Evolutionary conservation across 2,113 vertebrate species (phyloP).

Genomic region (Hippocampus abdominalis): DNA sequence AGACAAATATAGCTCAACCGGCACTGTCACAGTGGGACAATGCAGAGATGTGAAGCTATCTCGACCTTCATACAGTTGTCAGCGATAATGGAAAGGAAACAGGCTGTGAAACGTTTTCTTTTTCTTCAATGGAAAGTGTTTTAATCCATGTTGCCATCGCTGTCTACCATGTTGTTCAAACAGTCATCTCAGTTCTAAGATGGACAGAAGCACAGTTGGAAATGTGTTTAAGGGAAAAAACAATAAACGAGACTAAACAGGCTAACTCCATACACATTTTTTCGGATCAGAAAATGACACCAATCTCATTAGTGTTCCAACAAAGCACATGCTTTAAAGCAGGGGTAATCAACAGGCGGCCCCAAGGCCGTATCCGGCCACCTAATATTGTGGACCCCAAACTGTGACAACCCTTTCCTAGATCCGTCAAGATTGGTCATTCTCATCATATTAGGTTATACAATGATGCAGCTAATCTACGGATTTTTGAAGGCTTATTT

Average conservation of each 20-base stretch:
- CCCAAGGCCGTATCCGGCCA: too few species aligned
- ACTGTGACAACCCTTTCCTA: background rate
- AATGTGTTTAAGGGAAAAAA: background rate
- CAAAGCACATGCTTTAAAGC: background rate
- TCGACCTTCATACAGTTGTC: slow-evolving; percentile 1
- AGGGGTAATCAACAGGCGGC: background rate
- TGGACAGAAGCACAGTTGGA: slow-evolving; percentile 9
- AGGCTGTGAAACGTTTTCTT: slow-evolving; percentile 14
- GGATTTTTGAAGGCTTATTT: too few species aligned
- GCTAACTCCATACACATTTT: background rate
- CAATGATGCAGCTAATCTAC: too few species aligned
- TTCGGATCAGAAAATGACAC: background rate
- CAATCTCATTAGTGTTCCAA: background rate
- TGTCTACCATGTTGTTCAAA: background rate
- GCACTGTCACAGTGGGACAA: slow-evolving; percentile 1
- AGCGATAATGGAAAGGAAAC: slow-evolving; percentile 20
- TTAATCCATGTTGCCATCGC: slow-evolving; percentile 8
- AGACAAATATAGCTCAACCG: slow-evolving; percentile 11
- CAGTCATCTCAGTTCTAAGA: background rate
- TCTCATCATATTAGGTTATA: background rate
- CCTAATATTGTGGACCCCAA: background rate
- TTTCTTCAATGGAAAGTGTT: slow-evolving; percentile 11
- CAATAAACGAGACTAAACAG: slow-evolving; percentile 3
- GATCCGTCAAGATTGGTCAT: background rate
- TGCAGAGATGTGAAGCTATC: slow-evolving; percentile 8